These are phyloP conservation scores for Tenthredo notha DNA, from an alignment of 2,888 invertebrate species.

Conservation along the genomic window DNA sequence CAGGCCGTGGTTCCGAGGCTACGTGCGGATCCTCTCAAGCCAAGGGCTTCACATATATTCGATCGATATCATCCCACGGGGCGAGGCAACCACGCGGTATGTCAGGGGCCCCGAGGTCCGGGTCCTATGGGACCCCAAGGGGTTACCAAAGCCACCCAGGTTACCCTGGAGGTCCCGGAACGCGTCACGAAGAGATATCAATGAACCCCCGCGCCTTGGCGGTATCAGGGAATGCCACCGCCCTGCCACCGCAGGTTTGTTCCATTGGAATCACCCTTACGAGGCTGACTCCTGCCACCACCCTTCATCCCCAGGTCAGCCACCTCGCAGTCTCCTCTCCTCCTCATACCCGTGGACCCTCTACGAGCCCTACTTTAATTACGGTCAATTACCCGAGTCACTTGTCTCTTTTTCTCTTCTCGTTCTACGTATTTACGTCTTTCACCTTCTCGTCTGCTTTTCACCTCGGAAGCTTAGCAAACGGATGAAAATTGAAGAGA, in stretches of 20 bases:
- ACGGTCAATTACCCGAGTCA: constrained; percentile 50
- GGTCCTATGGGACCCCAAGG: constrained; percentile 61
- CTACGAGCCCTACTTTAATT: constrained; percentile 51
- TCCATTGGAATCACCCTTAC: constrained; percentile 38
- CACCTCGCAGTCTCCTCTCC: constrained; percentile 25
- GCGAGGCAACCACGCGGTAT: constrained; percentile 60
- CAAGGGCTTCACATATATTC: constrained; percentile 25
- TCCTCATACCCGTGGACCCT: neutral
- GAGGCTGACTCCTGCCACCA: constrained; percentile 42
- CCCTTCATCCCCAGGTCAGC: constrained; percentile 49
- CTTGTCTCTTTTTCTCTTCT: neutral
- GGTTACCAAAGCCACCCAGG: constrained; percentile 56
- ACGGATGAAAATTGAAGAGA: neutral
- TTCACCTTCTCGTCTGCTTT: neutral
- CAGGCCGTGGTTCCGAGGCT: constrained; percentile 39
- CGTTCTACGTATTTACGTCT: constrained; percentile 23
- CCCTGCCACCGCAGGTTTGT: constrained; percentile 40
- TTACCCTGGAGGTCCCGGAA: constrained; percentile 24
- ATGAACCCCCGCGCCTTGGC: constrained; percentile 72
- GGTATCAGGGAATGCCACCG: constrained; percentile 32
- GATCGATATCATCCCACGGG: constrained; percentile 54
- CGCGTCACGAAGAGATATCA: constrained; percentile 66
- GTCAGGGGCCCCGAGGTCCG: constrained; percentile 70
- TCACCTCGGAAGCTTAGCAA: neutral
- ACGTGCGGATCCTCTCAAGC: constrained; percentile 39